Conservation (phyloP, 2,113 vertebrate species). For the Semicossyphus pulcher region DNA sequence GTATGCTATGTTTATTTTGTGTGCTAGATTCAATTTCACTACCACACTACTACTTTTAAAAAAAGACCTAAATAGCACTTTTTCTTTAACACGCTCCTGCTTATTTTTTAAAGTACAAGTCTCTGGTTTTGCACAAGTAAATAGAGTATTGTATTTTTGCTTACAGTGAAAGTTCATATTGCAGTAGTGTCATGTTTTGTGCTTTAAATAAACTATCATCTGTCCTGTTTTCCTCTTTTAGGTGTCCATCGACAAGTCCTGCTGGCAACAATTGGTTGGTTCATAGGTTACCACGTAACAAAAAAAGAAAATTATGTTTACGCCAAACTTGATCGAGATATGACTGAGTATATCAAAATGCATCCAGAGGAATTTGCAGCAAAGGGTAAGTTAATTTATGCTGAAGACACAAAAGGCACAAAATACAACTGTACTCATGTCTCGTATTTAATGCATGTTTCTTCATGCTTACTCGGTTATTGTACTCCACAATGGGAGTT, state of each 20-base stretch:
- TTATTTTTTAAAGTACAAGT: no score
- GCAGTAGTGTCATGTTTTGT: neutral
- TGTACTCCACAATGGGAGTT: no score
- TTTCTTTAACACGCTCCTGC: no score
- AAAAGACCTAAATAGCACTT: no score
- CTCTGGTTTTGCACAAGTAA: neutral
- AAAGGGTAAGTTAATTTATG: slow-evolving; percentile 76
- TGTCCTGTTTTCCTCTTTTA: slow-evolving; percentile 53
- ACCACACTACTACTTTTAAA: no score
- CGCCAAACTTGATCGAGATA: slow-evolving; percentile 86
- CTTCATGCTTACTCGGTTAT: no score
- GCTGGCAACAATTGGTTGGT: slow-evolving; percentile 82
- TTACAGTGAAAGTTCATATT: neutral
- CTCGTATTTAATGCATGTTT: no score
- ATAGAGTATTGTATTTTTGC: neutral
- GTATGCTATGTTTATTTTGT: no score
- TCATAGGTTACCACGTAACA: slow-evolving; percentile 87
- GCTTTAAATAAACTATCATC: neutral
- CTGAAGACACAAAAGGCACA: neutral
- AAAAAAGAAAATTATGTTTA: slow-evolving; percentile 84
- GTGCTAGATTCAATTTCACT: no score
- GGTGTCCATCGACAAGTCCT: slow-evolving; percentile 92
- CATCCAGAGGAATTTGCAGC: slow-evolving; percentile 86
- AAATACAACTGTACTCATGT: no score
- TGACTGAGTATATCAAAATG: slow-evolving; percentile 84